Base-by-base conservation (phyloP, 2,888 invertebrate species). In the Cepaea hortensis region DNA sequence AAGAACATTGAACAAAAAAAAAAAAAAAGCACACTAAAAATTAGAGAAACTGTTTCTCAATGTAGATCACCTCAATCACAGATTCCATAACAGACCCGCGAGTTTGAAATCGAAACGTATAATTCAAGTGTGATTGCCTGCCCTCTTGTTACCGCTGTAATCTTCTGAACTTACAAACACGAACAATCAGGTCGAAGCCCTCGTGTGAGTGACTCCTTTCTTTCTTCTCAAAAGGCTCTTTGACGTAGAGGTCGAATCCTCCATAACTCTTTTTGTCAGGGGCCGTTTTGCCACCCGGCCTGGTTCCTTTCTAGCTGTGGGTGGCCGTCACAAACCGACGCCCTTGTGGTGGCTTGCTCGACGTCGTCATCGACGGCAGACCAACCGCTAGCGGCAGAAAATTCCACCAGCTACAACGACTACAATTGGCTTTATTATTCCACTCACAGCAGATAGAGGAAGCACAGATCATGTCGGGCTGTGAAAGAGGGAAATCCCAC, bases 371-470 rank as follows among this genome's bases (percentile, higher is more conserved):
- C 61, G 35, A 61, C 62, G 35, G 11, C 61, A 61, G 0, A 35
- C 62, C 61, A 4, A 18, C 61, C 1, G 15, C 62, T 23, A 15
- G 5, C 79, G 35, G 62, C 35, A 35, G 62, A 61, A 62, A 35
- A 46, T 79, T 79, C 62, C 62, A 61, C 18, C 62, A 1, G 35
- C 35, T 62, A 4, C 2, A 6, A 11, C 23, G 35, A 50, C 76
- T 73, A 79, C 79, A 79, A 79, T 79, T 79, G 79, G 62, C 61
- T 79, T 79, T 79, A 79, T 79, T 79, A 79, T 35, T 35, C 62
- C 11, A 4, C n/a, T 62, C 6, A 62, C 79, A 79, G 11, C 35
- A 20, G 18, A 55, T 48, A 50, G 76, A 79, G 61, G 61, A 4
- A 55, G 55, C n/a, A 6, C 20, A 20, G n/a, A n/a, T 61, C 23